Evolutionary conservation across 2,797 vertebrate genomes (phyloP), one percentile per base, ranked within the genome.

Genomic region (Anguilla megastoma): DNA sequence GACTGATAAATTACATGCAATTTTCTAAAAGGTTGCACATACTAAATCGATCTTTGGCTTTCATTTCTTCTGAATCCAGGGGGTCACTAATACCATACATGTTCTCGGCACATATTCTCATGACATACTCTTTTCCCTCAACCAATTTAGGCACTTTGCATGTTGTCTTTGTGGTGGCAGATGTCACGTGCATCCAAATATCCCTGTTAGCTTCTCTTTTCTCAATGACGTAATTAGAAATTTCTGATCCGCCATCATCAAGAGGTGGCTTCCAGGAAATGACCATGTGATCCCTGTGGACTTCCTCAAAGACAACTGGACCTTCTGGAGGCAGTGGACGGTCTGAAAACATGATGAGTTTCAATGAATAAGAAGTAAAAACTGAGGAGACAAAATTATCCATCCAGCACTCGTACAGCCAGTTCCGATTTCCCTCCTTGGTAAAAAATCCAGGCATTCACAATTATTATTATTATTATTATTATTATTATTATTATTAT

Each of bases 191-290:
- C 94, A 97, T 98, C 99, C 99, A 99, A 84, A 95, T 0, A 0
- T 99, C 99, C 94, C 98, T 97, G 93, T 98, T 97, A 83, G 92
- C 87, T 85, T 99, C 99, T 94, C 96, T 97, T 93, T 98, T 98
- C 94, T 99, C 99, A 91, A 99, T 96, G 88, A 99, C 96, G 89
- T 99, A 99, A 93, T 99, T 99, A 90, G 98, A 99, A 92, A 99
- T 95, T 58, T 95, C 95, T 89, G 96, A 96, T 27, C 99, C 99
- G 83, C 99, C 99, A 16, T 96, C 96, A 94, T 99, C 98, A 92
- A 99, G 94, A 90, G 99, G 98, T 91, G 98, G 98, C 88, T 99
- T 99, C 99, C 99, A 99, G 88, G 98, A 98, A 92, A 99, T 95
- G 54, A 99, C 89, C 98, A 99, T 99, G 91, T 96, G 95, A 88